Base-by-base conservation (phyloP, 1,140 invertebrate species). In the Platyura marginata region DNA sequence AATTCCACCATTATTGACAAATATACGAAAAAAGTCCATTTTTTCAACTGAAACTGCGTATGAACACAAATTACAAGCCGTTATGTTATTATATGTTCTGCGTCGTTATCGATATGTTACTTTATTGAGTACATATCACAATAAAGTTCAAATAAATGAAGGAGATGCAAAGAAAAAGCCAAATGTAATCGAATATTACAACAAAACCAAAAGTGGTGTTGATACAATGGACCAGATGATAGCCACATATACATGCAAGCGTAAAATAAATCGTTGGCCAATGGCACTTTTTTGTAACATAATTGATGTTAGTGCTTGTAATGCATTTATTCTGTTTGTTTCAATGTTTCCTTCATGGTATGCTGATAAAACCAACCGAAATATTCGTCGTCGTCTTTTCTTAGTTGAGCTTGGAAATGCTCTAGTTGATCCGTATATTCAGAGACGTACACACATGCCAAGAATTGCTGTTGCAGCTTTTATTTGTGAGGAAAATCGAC, bases 121-220 rank as follows among this genome's bases (percentile, higher is more conserved):
- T 6, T 19, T 39, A 15, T 13, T 39, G 2, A 4, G 3, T 3
- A 39, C 37, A 4, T 39, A 13, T 11, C 37, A 39, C 13, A 4
- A 3, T 21, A 39, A 3, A 3, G 18, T 15, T 20, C 4, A 16
- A 8, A 18, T 39, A 4, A 6, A 16, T 9, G 6, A n/a, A 16
- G 42, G 20, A 25, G 41, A 45, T 3, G 45, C 22, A 42, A 34
- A 21, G 8, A 44, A 50, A 21, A 61, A 60, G 44, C 54, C 58
- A 11, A 51, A 60, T 38, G 54, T 61, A 13, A 52, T 59, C 29
- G 21, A 36, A 5, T 49, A 45, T 46, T 62, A 62, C 41, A 56
- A 64, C 46, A 25, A 29, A 19, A 53, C 50, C 2, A 63, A 64
- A 50, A 51, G 49, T 10, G 52, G 51, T 20, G 58, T 64, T 1